These are phyloP conservation scores for Mustela erminea DNA, from an alignment of 2,797 vertebrate species.

Conservation along the genomic window DNA sequence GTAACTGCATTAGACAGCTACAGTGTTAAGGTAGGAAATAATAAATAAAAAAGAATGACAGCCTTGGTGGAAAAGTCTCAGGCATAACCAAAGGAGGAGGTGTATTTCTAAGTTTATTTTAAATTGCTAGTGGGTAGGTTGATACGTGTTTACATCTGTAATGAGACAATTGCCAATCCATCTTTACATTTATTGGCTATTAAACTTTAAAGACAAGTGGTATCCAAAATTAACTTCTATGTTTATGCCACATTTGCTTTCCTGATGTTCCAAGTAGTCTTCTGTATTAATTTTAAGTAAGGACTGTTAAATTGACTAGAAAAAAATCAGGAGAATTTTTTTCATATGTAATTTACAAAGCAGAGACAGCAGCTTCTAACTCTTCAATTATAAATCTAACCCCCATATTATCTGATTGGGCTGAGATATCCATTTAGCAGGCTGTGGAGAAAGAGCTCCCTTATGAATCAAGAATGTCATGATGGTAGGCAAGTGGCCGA, in stretches of 20 bases:
- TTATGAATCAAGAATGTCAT: neutral
- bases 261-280: neutral
- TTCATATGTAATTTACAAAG: conserved; percentile 31
- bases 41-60: neutral
- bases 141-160: neutral
- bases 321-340: conserved; percentile 22
- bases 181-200: conserved; percentile 43
- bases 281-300: conserved; percentile 40
- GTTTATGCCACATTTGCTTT: neutral
- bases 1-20: neutral
- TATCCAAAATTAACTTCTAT: neutral
- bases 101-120: neutral
- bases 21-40: neutral
- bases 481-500: neutral
- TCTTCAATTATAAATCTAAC: conserved; percentile 8
- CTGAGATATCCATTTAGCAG: neutral
- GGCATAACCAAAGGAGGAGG: neutral
- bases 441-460: neutral
- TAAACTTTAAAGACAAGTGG: conserved; percentile 53
- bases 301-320: conserved; percentile 15
- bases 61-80: neutral
- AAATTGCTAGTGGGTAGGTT: neutral
- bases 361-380: neutral
- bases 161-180: conserved; percentile 28
- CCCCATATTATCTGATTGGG: neutral